Evolutionary conservation across 2,113 vertebrate genomes (phyloP).

Genomic region (Poecilia latipinna): DNA sequence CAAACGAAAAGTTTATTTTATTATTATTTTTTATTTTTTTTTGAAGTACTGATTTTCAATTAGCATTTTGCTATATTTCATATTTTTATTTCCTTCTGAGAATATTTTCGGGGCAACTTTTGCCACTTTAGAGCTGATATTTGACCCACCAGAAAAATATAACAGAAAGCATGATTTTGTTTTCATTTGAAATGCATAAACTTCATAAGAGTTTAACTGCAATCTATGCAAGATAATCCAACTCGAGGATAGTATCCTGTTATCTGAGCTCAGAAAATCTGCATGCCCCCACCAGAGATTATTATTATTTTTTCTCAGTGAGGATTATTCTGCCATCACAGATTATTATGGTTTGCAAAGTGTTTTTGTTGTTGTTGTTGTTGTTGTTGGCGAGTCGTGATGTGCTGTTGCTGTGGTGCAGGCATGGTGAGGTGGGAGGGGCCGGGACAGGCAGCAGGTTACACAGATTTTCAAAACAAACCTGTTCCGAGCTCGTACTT

Average conservation of each 20-base stretch:
- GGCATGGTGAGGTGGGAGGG: conserved; percentile 49
- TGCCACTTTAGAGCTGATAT: not conserved
- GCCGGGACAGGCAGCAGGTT: conserved; percentile 67
- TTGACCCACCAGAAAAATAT: not conserved
- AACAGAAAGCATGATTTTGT: not conserved
- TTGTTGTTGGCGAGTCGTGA: conserved; percentile 48
- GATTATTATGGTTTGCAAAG: conserved; percentile 25
- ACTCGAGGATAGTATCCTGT: not conserved
- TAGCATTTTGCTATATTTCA: not conserved
- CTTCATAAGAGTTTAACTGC: not conserved
- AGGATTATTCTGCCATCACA: conserved; percentile 10
- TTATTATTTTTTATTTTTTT: not conserved
- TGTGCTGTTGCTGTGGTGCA: conserved; percentile 37
- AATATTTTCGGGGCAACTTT: not conserved
- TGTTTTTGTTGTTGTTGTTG: not conserved
- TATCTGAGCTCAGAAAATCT: not conserved
- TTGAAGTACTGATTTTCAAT: not conserved
- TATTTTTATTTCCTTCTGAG: not conserved
- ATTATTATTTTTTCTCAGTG: not conserved
- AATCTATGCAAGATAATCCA: not conserved
- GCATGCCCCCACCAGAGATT: not conserved
- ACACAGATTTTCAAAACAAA: conserved; percentile 25
- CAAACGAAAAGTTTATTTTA: not conserved
- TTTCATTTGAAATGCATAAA: not conserved
- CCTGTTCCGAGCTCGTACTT: conserved; percentile 13